Conservation (phyloP, 2,888 invertebrate species). For the Drosophila robusta region DNA sequence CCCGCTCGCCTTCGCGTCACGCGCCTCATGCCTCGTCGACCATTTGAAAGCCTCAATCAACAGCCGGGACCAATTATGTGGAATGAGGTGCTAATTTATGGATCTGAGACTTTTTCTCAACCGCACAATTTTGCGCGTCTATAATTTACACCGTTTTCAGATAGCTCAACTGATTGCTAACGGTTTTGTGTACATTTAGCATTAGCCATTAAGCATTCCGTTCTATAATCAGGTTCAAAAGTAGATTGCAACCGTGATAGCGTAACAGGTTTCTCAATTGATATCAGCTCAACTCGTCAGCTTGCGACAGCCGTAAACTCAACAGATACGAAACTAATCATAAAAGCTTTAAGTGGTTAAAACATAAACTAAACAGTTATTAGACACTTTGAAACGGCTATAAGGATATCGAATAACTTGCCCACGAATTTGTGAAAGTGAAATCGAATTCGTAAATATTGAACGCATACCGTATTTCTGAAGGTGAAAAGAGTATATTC, state of each 20-base stretch:
- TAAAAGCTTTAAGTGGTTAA: not conserved
- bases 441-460: too few relatives aligned
- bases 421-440: too few relatives aligned
- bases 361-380: not conserved
- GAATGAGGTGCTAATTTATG: constrained; percentile 82
- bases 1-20: not conserved
- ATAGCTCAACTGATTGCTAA: constrained; percentile 60
- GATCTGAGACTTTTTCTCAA: constrained; percentile 64
- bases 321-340: not conserved
- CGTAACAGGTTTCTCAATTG: constrained; percentile 34
- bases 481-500: too few relatives aligned
- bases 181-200: constrained; percentile 59
- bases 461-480: too few relatives aligned
- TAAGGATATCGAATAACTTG: too few relatives aligned
- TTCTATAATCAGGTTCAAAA: constrained; percentile 39
- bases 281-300: constrained; percentile 6
- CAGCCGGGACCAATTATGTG: constrained; percentile 69
- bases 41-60: constrained; percentile 77
- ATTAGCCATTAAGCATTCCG: constrained; percentile 21
- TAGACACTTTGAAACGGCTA: too few relatives aligned
- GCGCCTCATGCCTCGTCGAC: constrained; percentile 32
- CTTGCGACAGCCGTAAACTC: not conserved
- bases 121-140: constrained; percentile 63
- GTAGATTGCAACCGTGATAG: constrained; percentile 24
- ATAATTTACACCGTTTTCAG: constrained; percentile 69